Conservation (phyloP, 2,113 vertebrate genomes). For the Charina bottae region DNA sequence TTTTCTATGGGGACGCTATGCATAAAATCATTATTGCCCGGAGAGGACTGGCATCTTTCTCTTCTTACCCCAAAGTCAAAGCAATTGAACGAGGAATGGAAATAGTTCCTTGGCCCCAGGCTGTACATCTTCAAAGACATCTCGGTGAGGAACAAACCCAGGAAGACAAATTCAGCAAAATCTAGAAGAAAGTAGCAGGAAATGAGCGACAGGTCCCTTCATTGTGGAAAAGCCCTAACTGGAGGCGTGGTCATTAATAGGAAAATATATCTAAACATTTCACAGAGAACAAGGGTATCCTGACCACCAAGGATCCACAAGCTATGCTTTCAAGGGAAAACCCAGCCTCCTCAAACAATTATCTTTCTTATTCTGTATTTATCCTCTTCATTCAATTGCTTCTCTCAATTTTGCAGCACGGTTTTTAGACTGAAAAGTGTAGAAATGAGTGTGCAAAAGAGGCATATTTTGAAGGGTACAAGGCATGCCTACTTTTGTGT, state of each 20-base stretch:
- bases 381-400: neutral
- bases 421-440: too few relatives aligned
- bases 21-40: neutral
- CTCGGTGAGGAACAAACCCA: conserved; percentile 94
- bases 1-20: too few relatives aligned
- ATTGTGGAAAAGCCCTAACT: neutral
- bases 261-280: conserved; percentile 1
- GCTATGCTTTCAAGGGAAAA: neutral
- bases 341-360: neutral
- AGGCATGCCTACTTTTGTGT: too few relatives aligned
- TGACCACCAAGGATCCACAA: neutral
- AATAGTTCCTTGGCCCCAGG: conserved; percentile 93
- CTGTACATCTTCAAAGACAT: conserved; percentile 98
- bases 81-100: conserved; percentile 98
- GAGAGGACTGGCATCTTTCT: neutral
- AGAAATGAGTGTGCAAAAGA: too few relatives aligned
- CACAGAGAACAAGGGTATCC: neutral
- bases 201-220: conserved; percentile 19
- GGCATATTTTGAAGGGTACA: too few relatives aligned
- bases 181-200: conserved; percentile 74
- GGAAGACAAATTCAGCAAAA: conserved; percentile 95
- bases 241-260: neutral
- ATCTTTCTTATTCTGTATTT: neutral
- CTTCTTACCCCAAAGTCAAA: conserved; percentile 93
- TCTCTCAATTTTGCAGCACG: neutral